phyloP scores from a whole-genome alignment of 2,113 vertebrate genomes.

The Hemiprocne comata region DNA sequence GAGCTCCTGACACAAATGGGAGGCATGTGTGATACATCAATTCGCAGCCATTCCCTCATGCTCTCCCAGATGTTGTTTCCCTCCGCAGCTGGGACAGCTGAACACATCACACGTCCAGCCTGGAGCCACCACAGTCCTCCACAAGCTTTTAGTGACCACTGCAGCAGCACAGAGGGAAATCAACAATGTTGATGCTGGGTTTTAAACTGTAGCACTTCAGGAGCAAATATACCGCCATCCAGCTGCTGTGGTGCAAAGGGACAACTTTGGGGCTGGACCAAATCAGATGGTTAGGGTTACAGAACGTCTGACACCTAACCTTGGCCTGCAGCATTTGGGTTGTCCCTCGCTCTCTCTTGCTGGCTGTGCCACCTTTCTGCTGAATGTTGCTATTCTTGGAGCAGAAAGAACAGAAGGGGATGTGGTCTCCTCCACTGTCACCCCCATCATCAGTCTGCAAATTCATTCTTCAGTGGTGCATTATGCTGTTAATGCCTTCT shows the following conservation, averaged over 20 bases:
- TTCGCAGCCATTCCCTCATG: constrained; percentile 24
- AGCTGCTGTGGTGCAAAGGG: not conserved
- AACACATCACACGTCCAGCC: not conserved
- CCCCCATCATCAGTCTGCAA: not conserved
- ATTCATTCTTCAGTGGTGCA: not conserved
- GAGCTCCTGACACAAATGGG: not conserved
- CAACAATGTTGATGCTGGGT: not conserved
- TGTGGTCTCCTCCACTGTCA: fast-evolving
- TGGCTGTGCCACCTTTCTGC: not conserved
- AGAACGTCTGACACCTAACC: not conserved
- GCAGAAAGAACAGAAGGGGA: not conserved
- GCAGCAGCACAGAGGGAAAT: not conserved
- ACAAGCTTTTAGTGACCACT: not conserved
- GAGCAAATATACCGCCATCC: not conserved
- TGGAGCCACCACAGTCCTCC: fast-evolving
- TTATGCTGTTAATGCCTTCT: not conserved
- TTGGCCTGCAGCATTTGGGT: not conserved
- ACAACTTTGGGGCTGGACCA: not conserved
- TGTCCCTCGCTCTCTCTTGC: not conserved
- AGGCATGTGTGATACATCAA: constrained; percentile 47
- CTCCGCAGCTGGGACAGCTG: not conserved
- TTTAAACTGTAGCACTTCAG: not conserved
- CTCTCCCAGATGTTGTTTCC: constrained; percentile 54
- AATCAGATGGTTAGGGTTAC: fast-evolving
- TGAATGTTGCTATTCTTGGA: not conserved